A percentile compares a stretch with the other conserved stretches of the same genome.
Conservation (phyloP, 2,888 invertebrate genomes). For the Cistogaster globosa region DNA sequence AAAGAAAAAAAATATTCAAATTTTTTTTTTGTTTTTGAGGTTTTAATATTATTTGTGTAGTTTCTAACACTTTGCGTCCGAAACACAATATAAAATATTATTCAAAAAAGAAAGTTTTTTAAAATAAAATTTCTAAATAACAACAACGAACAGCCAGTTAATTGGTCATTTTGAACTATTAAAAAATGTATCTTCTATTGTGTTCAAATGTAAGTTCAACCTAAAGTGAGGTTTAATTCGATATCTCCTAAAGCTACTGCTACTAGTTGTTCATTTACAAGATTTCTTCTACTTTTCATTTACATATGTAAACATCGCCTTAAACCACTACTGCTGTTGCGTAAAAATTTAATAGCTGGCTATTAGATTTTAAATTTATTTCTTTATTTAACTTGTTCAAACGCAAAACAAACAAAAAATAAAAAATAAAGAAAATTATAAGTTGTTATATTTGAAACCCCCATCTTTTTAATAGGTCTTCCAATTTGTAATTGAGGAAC, state of each 20-base stretch:
- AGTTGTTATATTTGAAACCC: slow-evolving; percentile 35
- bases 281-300: slow-evolving; percentile 15
- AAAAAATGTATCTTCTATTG: slow-evolving; percentile 63
- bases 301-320: slow-evolving; percentile 18
- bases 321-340: slow-evolving; percentile 47
- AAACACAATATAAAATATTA: not conserved
- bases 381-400: not conserved
- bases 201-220: not conserved
- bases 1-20: slow-evolving; percentile 50
- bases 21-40: slow-evolving; percentile 50
- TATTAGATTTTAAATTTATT: slow-evolving; percentile 36
- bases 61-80: slow-evolving; percentile 45
- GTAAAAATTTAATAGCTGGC: slow-evolving; percentile 46
- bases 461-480: slow-evolving; percentile 39
- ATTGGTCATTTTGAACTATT: slow-evolving; percentile 70
- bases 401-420: slow-evolving; percentile 3
- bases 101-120: slow-evolving; percentile 27
- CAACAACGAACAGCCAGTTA: slow-evolving; percentile 58
- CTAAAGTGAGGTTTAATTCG: slow-evolving; percentile 19
- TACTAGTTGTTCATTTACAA: slow-evolving; percentile 3
- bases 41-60: slow-evolving; percentile 30
- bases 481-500: slow-evolving; percentile 17
- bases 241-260: slow-evolving; percentile 54
- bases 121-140: slow-evolving; percentile 28
- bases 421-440: slow-evolving; percentile 20